A percentile compares a stretch with the other conserved stretches of the same genome.
phyloP scores from a whole-genome alignment of 2,888 invertebrate species.

The Trichopria drosophilae region DNA sequence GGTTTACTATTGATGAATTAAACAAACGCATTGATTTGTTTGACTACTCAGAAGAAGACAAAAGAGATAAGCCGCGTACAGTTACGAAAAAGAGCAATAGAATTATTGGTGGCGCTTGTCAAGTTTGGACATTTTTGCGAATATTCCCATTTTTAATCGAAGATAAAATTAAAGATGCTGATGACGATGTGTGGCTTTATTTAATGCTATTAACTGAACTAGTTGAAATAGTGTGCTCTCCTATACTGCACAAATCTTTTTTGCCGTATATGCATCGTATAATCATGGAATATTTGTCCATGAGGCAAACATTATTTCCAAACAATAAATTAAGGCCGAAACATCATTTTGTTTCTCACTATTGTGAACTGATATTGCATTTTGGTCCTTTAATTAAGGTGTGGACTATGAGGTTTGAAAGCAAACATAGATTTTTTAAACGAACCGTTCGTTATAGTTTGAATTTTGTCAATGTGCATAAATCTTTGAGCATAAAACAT shows the following conservation, averaged over 20 bases:
- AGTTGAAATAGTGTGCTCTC: conserved; percentile 34
- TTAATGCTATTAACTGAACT: conserved; percentile 34
- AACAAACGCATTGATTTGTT: conserved; percentile 21
- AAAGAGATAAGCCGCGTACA: conserved; percentile 27
- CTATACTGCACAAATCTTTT: conserved; percentile 30
- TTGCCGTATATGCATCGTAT: conserved; percentile 27
- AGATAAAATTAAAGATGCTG: conserved; percentile 26
- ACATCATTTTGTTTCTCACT: conserved; percentile 34
- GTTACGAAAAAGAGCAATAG: conserved; percentile 4
- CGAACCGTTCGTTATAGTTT: conserved; percentile 13
- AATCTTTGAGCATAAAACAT: conserved; percentile 23
- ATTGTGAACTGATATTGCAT: conserved; percentile 27
- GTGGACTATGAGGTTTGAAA: conserved; percentile 39
- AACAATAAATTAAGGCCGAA: conserved; percentile 31
- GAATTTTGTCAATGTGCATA: conserved; percentile 32
- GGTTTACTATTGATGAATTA: conserved; percentile 29
- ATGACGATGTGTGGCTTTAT: conserved; percentile 31
- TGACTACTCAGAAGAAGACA: conserved; percentile 26
- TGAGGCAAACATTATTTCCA: conserved; percentile 27
- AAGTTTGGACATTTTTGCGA: conserved; percentile 30
- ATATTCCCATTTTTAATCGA: conserved; percentile 31
- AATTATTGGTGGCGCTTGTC: conserved; percentile 30
- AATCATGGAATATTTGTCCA: conserved; percentile 29
- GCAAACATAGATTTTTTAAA: conserved; percentile 42
- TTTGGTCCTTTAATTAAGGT: conserved; percentile 36